A percentile compares a stretch with the other conserved stretches of the same genome.
Conservation (phyloP, 2,113 vertebrate species). For the Actenoides hombroni region DNA sequence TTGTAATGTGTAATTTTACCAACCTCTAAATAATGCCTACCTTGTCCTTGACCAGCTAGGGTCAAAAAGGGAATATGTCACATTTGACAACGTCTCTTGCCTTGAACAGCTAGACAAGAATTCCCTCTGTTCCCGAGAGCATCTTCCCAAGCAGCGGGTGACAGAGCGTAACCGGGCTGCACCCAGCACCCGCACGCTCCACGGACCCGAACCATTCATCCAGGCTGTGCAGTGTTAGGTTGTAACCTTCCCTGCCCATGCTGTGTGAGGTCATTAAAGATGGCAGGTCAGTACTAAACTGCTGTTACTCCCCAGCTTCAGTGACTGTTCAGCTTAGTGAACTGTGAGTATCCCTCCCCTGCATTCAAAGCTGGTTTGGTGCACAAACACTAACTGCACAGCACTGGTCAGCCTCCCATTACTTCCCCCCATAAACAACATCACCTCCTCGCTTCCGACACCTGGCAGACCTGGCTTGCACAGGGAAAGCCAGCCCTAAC, state of each 20-base stretch:
- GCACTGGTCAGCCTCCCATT: accelerated
- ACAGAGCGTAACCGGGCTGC: neutral
- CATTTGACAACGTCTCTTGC: neutral
- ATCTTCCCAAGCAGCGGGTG: neutral
- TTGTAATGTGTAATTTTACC: neutral
- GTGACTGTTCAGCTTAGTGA: accelerated
- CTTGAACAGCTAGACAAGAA: neutral
- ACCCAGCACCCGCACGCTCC: neutral
- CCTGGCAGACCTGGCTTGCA: neutral
- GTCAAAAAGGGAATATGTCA: neutral
- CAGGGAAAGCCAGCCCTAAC: neutral
- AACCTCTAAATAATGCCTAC: neutral
- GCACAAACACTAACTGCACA: accelerated
- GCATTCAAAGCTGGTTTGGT: too few relatives aligned
- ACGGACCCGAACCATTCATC: accelerated
- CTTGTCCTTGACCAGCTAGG: neutral
- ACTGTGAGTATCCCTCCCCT: accelerated
- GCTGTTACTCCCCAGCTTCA: neutral
- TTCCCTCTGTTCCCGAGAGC: neutral
- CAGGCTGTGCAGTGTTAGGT: neutral
- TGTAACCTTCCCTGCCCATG: neutral
- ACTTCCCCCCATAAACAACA: neutral
- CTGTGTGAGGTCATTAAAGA: neutral
- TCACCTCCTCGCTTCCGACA: neutral
- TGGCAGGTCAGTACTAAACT: too few relatives aligned